A percentile compares a stretch with the other conserved stretches of the same genome.
Conservation (phyloP, 2,888 invertebrate genomes). For the Plusia festucae region DNA sequence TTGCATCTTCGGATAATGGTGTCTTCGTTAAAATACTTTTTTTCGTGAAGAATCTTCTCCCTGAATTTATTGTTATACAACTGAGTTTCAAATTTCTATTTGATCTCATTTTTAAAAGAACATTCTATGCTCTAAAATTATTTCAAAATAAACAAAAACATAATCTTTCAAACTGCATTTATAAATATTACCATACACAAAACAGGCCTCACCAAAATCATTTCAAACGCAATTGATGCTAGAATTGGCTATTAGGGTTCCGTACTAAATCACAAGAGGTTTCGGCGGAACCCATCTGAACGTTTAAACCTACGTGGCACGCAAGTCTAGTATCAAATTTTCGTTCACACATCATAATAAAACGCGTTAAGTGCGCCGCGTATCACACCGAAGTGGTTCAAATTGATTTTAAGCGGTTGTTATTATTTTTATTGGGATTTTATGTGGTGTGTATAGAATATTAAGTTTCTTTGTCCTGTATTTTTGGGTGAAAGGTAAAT, state of each 20-base stretch:
- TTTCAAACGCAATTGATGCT: slow-evolving; percentile 67
- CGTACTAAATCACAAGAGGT: slow-evolving; percentile 70
- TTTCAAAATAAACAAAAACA: slow-evolving; percentile 6
- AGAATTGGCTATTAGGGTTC: slow-evolving; percentile 75
- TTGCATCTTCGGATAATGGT: no score
- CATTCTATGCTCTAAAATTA: no score
- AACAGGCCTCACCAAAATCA: slow-evolving; percentile 26
- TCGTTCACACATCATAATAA: slow-evolving; percentile 83
- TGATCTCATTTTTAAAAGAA: no score
- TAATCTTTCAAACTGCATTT: slow-evolving; percentile 2
- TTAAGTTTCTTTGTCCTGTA: not conserved
- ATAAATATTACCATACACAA: slow-evolving; percentile 37
- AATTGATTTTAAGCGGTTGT: slow-evolving; percentile 11
- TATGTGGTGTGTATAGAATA: not conserved
- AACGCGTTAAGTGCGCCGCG: slow-evolving; percentile 72
- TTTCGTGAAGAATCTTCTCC: no score
- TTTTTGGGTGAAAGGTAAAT: not conserved
- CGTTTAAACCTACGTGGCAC: slow-evolving; percentile 71
- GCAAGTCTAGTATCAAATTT: slow-evolving; percentile 81
- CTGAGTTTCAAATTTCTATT: no score
- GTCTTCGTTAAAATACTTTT: no score
- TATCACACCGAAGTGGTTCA: slow-evolving; percentile 68
- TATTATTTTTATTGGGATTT: not conserved
- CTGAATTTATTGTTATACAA: no score
- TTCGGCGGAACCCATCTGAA: slow-evolving; percentile 70